A percentile compares a stretch with the other conserved stretches of the same genome.
phyloP scores from a whole-genome alignment of 2,888 invertebrate genomes.

The Pteria penguin region DNA sequence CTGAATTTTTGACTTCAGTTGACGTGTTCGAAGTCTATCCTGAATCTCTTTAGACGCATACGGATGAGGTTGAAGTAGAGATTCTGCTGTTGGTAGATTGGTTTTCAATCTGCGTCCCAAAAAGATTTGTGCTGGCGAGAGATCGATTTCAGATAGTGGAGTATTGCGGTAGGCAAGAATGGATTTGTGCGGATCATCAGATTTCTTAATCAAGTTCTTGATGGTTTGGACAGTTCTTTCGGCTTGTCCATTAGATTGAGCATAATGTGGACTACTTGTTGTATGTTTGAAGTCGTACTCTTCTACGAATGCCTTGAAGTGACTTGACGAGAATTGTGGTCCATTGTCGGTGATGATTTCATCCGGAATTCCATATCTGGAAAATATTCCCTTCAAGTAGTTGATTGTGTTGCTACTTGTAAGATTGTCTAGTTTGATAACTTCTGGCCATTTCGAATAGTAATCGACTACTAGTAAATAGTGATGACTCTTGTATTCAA shows the following conservation, averaged over 20 bases:
- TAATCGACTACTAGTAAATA: conserved; percentile 25
- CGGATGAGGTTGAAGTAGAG: conserved; percentile 1
- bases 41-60: not conserved
- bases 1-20: conserved; percentile 3
- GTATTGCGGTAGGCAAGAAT: conserved; percentile 29
- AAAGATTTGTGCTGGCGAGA: conserved; percentile 25
- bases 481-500: conserved; percentile 4
- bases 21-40: not conserved
- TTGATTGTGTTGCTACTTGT: conserved; percentile 11
- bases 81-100: conserved; percentile 15
- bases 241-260: conserved; percentile 32
- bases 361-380: conserved; percentile 14
- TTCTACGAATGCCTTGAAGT: conserved; percentile 8
- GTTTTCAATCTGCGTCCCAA: conserved; percentile 15
- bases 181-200: conserved; percentile 22
- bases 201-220: conserved; percentile 31
- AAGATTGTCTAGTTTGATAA: not conserved
- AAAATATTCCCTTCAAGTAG: conserved; percentile 16
- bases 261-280: conserved; percentile 23
- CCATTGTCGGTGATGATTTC: conserved; percentile 29
- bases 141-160: conserved; percentile 18
- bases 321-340: conserved; percentile 19
- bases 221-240: conserved; percentile 26
- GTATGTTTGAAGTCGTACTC: conserved; percentile 23
- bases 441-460: conserved; percentile 32